Percentiles rank a stretch among this genome's conserved stretches.
Conservation (phyloP, 2,113 vertebrate genomes). For the Corydoras maculifer region DNA sequence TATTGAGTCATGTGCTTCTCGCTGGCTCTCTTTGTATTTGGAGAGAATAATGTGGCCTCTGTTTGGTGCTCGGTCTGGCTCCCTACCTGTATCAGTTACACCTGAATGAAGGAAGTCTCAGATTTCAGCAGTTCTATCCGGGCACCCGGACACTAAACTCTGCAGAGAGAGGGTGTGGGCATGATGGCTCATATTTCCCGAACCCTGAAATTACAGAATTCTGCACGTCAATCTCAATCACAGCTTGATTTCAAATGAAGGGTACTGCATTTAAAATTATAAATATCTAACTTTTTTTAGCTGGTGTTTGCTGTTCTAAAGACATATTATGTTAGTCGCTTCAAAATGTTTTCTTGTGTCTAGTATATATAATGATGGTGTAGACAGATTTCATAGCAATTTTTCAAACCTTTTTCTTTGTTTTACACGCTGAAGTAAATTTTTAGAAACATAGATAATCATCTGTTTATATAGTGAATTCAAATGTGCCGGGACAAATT, state of each 20-base stretch:
- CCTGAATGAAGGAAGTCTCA: slow-evolving; percentile 53
- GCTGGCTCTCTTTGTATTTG: slow-evolving; percentile 47
- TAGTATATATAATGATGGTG: too few relatives aligned
- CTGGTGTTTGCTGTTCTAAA: neutral
- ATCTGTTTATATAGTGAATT: too few relatives aligned
- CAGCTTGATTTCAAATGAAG: neutral
- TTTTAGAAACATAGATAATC: too few relatives aligned
- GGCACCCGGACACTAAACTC: slow-evolving; percentile 59
- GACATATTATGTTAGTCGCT: too few relatives aligned
- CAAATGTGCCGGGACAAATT: too few relatives aligned
- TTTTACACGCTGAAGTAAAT: too few relatives aligned
- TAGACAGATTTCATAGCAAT: too few relatives aligned
- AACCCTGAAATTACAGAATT: neutral
- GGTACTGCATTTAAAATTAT: neutral
- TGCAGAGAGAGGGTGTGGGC: slow-evolving; percentile 43
- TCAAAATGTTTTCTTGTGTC: too few relatives aligned
- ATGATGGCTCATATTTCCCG: neutral
- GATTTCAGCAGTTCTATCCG: slow-evolving; percentile 59
- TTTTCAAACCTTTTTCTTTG: too few relatives aligned
- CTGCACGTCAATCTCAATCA: neutral
- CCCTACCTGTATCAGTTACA: slow-evolving; percentile 72
- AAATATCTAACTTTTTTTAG: neutral
- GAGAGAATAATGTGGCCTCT: slow-evolving; percentile 52
- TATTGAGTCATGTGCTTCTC: slow-evolving; percentile 20
- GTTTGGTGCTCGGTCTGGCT: slow-evolving; percentile 44